Base-by-base conservation (phyloP, 1,140 invertebrate species). In the Periplaneta americana region DNA sequence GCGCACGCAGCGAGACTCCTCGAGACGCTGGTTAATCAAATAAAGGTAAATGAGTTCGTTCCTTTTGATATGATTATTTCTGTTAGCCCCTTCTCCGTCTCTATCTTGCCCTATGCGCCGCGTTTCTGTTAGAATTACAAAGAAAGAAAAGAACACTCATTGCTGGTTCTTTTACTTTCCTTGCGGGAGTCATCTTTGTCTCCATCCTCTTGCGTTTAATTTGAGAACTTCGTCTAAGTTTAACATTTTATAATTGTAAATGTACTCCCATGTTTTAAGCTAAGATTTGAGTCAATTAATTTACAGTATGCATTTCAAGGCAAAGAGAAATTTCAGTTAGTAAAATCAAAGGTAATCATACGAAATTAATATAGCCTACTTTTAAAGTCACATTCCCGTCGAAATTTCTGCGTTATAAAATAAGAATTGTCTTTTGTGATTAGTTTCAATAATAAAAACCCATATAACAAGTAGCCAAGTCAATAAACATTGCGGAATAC, bases 11-110 rank as follows among this genome's bases (percentile, higher is more conserved):
- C 22, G 9, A 80, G 48, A 48, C 48, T 74, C 15, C n/a, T 22
- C 3, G 31, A 77, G 75, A 34, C 2, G 75, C 75, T 22, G 33
- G 33, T 36, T 77, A 77, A 77, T 77, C 75, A 77, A 77, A 77
- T 77, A 77, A 77, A 77, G 32, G 33, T 77, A 77, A 77, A 77
- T 77, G 33, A 77, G 75, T 77, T 36, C 75, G 31, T 77, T 77
- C 75, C 75, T 36, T 77, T 33, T 77, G 75, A 77, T 77, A 33
- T 77, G 35, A 33, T 77, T 77, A 77, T 77, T 77, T 34, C 75
- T 77, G n/a, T 36, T 77, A 36, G 22, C 48, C 48, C 4, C 48
- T 0, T 11, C 48, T n/a, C 0, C 13, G 22, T 66, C 33, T 77
- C 75, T 33, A 66, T 66, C 57, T 66, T 17, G 57, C 75, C 15